Base-by-base conservation (phyloP, 2,797 vertebrate genomes). In the Tokudaia muenninki region DNA sequence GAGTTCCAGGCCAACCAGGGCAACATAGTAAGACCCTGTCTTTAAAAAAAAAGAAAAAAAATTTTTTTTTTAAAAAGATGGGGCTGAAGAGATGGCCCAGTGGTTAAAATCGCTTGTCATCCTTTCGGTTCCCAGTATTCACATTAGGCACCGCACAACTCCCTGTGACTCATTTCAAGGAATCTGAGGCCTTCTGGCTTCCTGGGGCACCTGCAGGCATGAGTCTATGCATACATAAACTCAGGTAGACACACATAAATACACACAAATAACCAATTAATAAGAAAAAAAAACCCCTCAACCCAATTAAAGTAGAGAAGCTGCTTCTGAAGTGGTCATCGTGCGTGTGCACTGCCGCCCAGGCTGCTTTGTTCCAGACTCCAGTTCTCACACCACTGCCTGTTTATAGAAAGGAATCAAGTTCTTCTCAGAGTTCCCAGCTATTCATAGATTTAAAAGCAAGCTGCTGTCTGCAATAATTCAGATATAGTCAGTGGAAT, bases 371-470 rank as follows among this genome's bases (percentile, higher is more conserved):
- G 98, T 98, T 99, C 98, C 98, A 98, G 98, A 98, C 98, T 98
- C 98, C 98, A 98, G 97, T 95, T 98, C 97, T 97, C 98, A 98
- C 11, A 98, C 98, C 97, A 98, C 96, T 98, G 98, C 97, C 96
- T 98, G 98, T 98, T 98, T 98, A 72, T 96, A 98, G 89, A 97
- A 98, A 98, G 98, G 98, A 97, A 98, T 98, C 98, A 98, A 98
- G 97, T 98, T 97, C 97, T 98, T 97, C 97, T 98, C 97, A 97
- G 97, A 98, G 98, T 92, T 97, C 96, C 98, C 97, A 97, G 98
- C 98, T 98, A 98, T 98, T 98, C 98, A 99, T 98, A 99, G 98
- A 98, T 98, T 98, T 97, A 98, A 98, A 98, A 98, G 97, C 98
- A 98, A 98, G 98, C 98, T 98, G 98, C 98, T 98, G 98, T 47